Evolutionary conservation across 2,888 invertebrate species (phyloP).

Genomic region (Pomacea canaliculata): DNA sequence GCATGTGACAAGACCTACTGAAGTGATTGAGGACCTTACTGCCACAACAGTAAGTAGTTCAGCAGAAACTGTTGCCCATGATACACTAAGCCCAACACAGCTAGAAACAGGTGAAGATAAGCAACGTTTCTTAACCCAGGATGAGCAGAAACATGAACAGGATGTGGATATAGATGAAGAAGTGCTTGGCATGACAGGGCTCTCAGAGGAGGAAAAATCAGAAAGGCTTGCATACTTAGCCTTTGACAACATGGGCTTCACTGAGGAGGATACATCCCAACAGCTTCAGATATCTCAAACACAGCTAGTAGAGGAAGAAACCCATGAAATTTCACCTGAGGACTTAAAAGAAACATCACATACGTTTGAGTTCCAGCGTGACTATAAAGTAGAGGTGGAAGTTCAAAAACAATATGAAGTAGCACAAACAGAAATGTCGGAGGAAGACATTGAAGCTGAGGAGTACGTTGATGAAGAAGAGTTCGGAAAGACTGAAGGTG

Average conservation of each 20-base stretch:
- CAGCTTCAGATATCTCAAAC: background rate
- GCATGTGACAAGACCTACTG: background rate
- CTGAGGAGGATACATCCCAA: conserved; percentile 53
- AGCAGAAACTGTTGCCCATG: background rate
- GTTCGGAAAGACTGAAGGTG: background rate
- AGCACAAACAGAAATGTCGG: conserved; percentile 1
- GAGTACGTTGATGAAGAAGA: conserved; percentile 6
- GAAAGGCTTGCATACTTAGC: conserved; percentile 59
- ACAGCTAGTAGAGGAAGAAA: conserved; percentile 34
- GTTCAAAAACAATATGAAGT: conserved; percentile 31
- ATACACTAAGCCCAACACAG: background rate
- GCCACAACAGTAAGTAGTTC: background rate
- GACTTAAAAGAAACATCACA: conserved; percentile 53
- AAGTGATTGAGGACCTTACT: conserved; percentile 13
- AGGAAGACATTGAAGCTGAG: background rate
- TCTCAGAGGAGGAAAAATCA: background rate
- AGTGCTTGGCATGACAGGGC: background rate
- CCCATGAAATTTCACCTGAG: conserved; percentile 57
- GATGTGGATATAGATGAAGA: background rate
- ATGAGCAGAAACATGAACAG: background rate
- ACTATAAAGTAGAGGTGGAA: conserved; percentile 39
- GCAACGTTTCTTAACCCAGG: background rate
- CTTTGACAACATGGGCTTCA: conserved; percentile 71
- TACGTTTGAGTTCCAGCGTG: conserved; percentile 53
- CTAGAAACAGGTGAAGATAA: conserved; percentile 7